A percentile compares a stretch with the other conserved stretches of the same genome.
These are phyloP conservation scores for Pachycephus smyrnensis DNA, from an alignment of 2,888 invertebrate species.

Conservation along the genomic window DNA sequence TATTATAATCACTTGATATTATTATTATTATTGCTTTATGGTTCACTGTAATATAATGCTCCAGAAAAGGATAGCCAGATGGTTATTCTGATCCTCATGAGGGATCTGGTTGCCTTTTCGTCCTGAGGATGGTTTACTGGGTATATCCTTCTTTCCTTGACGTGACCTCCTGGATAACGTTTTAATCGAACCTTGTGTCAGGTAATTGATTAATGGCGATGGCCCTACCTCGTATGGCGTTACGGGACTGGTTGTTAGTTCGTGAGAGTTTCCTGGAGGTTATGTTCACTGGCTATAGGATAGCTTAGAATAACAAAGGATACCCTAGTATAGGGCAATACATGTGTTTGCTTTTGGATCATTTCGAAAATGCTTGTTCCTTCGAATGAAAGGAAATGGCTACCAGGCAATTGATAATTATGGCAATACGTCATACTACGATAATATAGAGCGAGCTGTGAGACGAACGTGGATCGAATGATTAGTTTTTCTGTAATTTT, in stretches of 20 bases:
- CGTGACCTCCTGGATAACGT: background rate
- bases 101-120: background rate
- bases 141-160: background rate
- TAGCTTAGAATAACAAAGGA: background rate
- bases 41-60: too few species aligned
- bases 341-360: background rate
- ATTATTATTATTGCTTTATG: background rate
- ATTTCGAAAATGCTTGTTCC: background rate
- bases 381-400: background rate
- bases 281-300: background rate
- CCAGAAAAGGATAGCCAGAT: too few species aligned
- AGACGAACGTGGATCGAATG: background rate
- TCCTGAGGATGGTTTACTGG: background rate
- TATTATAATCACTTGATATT: background rate
- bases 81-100: background rate
- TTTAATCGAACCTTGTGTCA: background rate
- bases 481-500: background rate
- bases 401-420: background rate
- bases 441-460: background rate
- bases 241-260: background rate
- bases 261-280: background rate
- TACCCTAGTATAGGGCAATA: background rate
- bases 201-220: background rate
- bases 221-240: background rate
- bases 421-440: background rate